Percentiles rank a stretch among this genome's conserved stretches.
phyloP scores from a whole-genome alignment of 2,888 invertebrate genomes.

The Drosophila kuntzei region DNA sequence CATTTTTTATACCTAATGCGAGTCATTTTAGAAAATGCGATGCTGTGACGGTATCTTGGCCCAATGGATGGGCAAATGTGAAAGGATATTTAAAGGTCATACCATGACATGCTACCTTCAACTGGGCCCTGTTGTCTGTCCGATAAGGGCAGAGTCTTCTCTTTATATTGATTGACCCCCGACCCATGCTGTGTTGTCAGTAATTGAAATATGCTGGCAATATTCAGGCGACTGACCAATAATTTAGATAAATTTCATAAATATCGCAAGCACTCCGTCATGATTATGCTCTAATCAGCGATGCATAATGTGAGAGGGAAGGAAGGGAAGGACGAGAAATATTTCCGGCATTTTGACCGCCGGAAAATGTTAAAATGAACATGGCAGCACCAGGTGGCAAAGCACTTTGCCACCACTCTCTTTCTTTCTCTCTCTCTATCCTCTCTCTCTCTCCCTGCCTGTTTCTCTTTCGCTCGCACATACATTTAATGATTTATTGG shows the following conservation, averaged over 20 bases:
- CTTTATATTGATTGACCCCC: slow-evolving; percentile 55
- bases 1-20: slow-evolving; percentile 74
- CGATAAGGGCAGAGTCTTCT: slow-evolving; percentile 42
- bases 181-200: slow-evolving; percentile 16
- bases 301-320: slow-evolving; percentile 18
- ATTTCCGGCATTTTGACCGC: slow-evolving; percentile 48
- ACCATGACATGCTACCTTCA: slow-evolving; percentile 36
- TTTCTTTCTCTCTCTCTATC: neutral
- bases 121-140: neutral
- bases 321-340: slow-evolving; percentile 15
- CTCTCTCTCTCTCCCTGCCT: neutral
- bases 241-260: slow-evolving; percentile 63
- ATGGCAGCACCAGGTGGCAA: slow-evolving; percentile 61
- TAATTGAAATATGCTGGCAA: slow-evolving; percentile 67
- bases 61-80: slow-evolving; percentile 44
- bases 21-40: slow-evolving; percentile 61
- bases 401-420: slow-evolving; percentile 12
- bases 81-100: slow-evolving; percentile 79
- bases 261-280: slow-evolving; percentile 26
- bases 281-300: slow-evolving; percentile 43
- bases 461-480: neutral
- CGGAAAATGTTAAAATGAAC: slow-evolving; percentile 54
- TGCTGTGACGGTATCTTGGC: slow-evolving; percentile 28
- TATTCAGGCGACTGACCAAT: slow-evolving; percentile 39
- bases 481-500: slow-evolving; percentile 72